Evolutionary conservation across 2,113 vertebrate genomes (phyloP).

Genomic region (Aspiorhynchus laticeps): DNA sequence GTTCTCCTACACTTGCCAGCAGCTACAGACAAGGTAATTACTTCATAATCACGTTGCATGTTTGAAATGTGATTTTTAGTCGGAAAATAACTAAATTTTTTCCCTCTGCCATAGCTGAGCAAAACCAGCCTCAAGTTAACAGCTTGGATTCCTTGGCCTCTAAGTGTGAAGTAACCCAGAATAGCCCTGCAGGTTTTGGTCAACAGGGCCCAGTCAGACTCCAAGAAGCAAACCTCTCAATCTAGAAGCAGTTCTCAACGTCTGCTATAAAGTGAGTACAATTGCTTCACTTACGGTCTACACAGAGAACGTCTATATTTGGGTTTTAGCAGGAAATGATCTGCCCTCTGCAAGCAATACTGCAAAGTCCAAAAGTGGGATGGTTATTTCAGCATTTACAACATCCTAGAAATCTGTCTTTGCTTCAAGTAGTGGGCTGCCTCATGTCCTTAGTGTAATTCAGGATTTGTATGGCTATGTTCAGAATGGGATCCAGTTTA

Average conservation of each 20-base stretch:
- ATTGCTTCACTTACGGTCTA: not conserved
- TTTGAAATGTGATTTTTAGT: not conserved
- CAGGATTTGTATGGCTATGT: not conserved
- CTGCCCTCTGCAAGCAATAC: not conserved
- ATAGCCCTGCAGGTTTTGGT: not conserved
- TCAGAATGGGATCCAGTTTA: not conserved
- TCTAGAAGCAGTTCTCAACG: not conserved
- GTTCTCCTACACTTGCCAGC: not conserved
- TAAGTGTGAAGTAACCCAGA: not conserved
- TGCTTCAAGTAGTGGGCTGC: not conserved
- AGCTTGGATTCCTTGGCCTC: not conserved
- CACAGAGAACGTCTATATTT: not conserved
- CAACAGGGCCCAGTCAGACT: not conserved
- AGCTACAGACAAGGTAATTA: not conserved
- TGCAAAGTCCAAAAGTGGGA: not conserved
- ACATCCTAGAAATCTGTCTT: not conserved
- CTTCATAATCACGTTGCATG: not conserved
- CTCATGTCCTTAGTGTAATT: not conserved
- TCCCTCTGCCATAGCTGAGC: not conserved
- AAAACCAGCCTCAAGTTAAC: not conserved
- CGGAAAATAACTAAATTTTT: not conserved
- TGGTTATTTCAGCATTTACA: not conserved
- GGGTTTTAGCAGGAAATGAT: not conserved
- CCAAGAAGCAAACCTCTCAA: not conserved
- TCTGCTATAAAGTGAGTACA: conserved; percentile 12